Evolutionary conservation across 37 sponge, comb jelly and placozoan genomes (phyloP).

Genomic region (Agelas oroides): DNA sequence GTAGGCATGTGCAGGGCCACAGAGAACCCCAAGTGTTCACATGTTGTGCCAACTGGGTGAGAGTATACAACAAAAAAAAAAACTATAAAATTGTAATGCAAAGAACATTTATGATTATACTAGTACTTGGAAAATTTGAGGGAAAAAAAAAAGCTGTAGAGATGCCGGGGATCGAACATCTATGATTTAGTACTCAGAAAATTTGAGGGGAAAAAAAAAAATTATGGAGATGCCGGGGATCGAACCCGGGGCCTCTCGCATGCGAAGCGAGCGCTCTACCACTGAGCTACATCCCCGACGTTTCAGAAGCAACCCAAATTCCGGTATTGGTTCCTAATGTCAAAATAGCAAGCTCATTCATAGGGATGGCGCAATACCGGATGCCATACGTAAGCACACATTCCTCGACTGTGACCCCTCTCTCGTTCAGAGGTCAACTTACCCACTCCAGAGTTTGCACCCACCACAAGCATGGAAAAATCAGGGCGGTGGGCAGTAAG

Average conservation of each 20-base stretch:
- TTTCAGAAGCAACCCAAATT: not conserved
- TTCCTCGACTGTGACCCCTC: too few species aligned
- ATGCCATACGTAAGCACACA: too few species aligned
- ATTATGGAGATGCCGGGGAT: constrained; percentile 99
- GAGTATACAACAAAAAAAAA: not conserved
- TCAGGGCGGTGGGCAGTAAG: constrained; percentile 94
- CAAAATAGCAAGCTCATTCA: too few species aligned
- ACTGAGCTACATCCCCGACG: constrained; percentile 99
- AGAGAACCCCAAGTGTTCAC: constrained; percentile 89
- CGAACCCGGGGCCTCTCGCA: constrained; percentile 99
- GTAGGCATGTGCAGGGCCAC: constrained; percentile 86
- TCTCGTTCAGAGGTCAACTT: too few species aligned
- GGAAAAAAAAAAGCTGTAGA: constrained; percentile 13
- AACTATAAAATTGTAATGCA: not conserved
- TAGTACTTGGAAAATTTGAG: not conserved
- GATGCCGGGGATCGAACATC: not conserved
- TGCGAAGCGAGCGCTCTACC: constrained; percentile 99
- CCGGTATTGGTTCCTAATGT: not conserved
- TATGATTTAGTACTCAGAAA: not conserved
- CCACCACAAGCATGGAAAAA: constrained; percentile 91
- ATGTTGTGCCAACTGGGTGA: constrained; percentile 87
- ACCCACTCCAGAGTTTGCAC: constrained; percentile 94
- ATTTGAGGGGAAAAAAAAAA: constrained; percentile 47
- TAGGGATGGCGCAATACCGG: too few species aligned
- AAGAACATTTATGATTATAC: not conserved